Base-by-base conservation (phyloP, 2,888 invertebrate genomes). In the Apocheima hispidaria region DNA sequence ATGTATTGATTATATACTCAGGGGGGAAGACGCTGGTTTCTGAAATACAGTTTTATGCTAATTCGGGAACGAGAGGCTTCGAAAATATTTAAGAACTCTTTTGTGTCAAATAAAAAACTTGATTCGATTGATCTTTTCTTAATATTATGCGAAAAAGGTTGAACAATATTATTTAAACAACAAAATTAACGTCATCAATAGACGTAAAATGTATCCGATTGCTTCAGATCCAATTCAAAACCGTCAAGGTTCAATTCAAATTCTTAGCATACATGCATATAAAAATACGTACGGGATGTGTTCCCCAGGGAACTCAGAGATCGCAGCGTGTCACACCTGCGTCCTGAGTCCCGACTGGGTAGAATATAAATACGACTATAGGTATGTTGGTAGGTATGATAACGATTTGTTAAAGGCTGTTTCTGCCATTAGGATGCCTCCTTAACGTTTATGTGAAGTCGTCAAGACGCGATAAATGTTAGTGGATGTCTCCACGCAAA, bases 391-490 rank as follows among this genome's bases (percentile, higher is more conserved):
- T 49, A 21, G 3, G 21, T 49, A 35, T 21, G 49, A 30, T 53
- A 53, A 60, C 59, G 53, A 60, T 59, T 58, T 52, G 52, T 33
- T 23, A 58, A 44, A 28, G 46, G 50, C 58, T 20, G 58, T 36
- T 14, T 26, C 44, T 38, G 44, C 52, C 59, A 59, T 59, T 59
- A 48, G 10, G 52, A 46, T n/a, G 28, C 40, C 28, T 59, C 43
- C 48, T 59, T 44, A 40, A 51, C 52, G 59, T 59, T 59, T 44
- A 50, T 56, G 56, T 44, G 10, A 20, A 44, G 51, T 51, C 58
- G 35, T 51, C 38, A 46, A 46, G 44, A 52, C 38, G n/a, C 51
- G 58, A 38, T 52, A 46, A 44, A 46, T 30, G 44, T 36, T 50
- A 23, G 26, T 49, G 35, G 7, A 30, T 46, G 46, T 46, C 46